Percentiles rank a stretch among this genome's conserved stretches.
These are phyloP conservation scores for Chrysodeixis includens DNA, from an alignment of 2,888 invertebrate genomes.

Conservation along the genomic window DNA sequence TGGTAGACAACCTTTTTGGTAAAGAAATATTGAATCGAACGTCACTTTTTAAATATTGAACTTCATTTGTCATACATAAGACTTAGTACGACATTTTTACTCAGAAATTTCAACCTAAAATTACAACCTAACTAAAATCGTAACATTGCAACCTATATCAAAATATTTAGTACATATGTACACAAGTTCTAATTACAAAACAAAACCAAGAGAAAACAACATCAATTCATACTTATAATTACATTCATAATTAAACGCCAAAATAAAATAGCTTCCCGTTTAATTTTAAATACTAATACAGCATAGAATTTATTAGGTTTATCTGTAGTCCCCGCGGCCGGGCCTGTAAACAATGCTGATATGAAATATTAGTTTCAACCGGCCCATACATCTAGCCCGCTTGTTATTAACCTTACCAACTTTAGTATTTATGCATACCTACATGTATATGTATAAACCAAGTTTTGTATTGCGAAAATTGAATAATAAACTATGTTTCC, in stretches of 20 bases:
- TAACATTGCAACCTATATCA: neutral
- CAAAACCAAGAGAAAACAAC: constrained; percentile 15
- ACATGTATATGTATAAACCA: constrained; percentile 38
- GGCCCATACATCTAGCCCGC: constrained; percentile 67
- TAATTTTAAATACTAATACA: constrained; percentile 60
- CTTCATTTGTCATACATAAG: too few relatives aligned
- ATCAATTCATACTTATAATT: constrained; percentile 44
- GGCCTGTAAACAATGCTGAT: constrained; percentile 75
- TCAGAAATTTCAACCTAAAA: too few relatives aligned
- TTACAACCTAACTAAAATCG: too few relatives aligned
- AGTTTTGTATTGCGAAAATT: constrained; percentile 52
- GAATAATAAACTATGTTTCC: constrained; percentile 40
- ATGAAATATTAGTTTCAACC: constrained; percentile 76
- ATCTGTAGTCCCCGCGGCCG: constrained; percentile 67
- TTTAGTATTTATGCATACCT: constrained; percentile 56
- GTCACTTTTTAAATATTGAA: too few relatives aligned
- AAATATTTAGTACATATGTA: neutral
- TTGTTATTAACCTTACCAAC: constrained; percentile 66
- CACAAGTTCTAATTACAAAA: neutral
- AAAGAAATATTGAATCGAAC: too few relatives aligned
- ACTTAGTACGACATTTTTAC: too few relatives aligned
- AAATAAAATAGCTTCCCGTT: constrained; percentile 48
- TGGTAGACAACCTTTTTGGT: neutral
- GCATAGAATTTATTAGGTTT: constrained; percentile 61
- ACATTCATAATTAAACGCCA: constrained; percentile 45